These are phyloP conservation scores for Hydrocynus forskahlii DNA, from an alignment of 2,797 vertebrate species.

Conservation along the genomic window DNA sequence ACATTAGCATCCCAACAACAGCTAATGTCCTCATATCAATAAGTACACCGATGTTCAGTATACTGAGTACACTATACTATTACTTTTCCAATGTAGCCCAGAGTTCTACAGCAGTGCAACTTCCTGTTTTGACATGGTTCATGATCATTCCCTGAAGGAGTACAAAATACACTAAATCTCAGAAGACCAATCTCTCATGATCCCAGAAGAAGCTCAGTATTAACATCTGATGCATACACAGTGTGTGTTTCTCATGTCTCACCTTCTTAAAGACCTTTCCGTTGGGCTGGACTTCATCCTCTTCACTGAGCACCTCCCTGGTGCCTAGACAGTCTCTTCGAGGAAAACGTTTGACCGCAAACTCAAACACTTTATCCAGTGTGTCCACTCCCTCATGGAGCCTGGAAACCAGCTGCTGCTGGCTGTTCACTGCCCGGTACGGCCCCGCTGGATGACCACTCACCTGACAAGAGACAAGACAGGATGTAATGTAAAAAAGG, in stretches of 20 bases:
- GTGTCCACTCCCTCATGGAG: slow-evolving; percentile 89
- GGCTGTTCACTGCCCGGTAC: slow-evolving; percentile 87
- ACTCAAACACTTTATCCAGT: slow-evolving; percentile 92
- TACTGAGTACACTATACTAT: background rate
- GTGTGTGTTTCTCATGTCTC: slow-evolving; percentile 41
- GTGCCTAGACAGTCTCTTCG: slow-evolving; percentile 91
- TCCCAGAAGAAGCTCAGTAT: background rate
- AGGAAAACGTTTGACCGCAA: slow-evolving; percentile 84
- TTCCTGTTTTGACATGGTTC: slow-evolving; percentile 14
- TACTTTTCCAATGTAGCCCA: background rate
- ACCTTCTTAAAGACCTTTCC: slow-evolving; percentile 99
- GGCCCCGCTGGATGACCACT: slow-evolving; percentile 81
- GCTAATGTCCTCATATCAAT: no score
- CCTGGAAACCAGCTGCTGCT: slow-evolving; percentile 81
- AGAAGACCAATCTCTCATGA: background rate
- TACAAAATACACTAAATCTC: background rate
- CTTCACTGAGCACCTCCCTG: slow-evolving; percentile 92
- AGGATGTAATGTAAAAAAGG: background rate
- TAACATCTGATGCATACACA: background rate
- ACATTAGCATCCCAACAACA: no score
- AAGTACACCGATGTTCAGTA: no score
- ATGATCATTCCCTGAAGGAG: background rate
- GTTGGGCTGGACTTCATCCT: slow-evolving; percentile 94
- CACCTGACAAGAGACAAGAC: slow-evolving; percentile 51
- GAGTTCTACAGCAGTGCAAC: background rate